phyloP scores from a whole-genome alignment of 1,140 invertebrate genomes.

The Mamestra configurata region DNA sequence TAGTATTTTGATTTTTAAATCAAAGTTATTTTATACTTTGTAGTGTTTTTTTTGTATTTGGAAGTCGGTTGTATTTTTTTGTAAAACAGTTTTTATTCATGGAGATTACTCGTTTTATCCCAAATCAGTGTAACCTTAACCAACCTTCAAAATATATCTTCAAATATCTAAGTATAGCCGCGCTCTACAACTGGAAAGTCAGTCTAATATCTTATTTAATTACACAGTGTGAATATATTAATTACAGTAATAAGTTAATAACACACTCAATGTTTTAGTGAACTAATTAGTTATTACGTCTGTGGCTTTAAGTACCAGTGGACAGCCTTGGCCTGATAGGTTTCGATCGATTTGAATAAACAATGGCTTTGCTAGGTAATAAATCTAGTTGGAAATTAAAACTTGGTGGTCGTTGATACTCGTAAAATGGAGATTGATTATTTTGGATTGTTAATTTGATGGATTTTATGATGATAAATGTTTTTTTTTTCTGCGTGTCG shows the following conservation, averaged over 20 bases:
- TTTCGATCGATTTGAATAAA: background rate
- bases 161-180: background rate
- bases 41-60: too few species aligned
- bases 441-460: background rate
- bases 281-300: background rate
- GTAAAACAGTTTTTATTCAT: too few species aligned
- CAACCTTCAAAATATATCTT: background rate
- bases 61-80: too few species aligned
- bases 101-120: too few species aligned
- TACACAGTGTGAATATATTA: conserved; percentile 19
- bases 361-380: background rate
- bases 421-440: background rate
- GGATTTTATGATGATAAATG: too few species aligned
- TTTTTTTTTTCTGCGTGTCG: too few species aligned
- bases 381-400: background rate
- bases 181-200: background rate
- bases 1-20: too few species aligned
- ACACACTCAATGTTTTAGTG: background rate
- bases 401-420: background rate
- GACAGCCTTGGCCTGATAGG: background rate
- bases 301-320: background rate
- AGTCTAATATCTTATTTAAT: conserved; percentile 19
- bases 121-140: too few species aligned
- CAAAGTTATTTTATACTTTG: too few species aligned
- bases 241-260: conserved; percentile 11